Conservation (phyloP, 1,140 invertebrate genomes). For the Caenorhabditis latens region DNA sequence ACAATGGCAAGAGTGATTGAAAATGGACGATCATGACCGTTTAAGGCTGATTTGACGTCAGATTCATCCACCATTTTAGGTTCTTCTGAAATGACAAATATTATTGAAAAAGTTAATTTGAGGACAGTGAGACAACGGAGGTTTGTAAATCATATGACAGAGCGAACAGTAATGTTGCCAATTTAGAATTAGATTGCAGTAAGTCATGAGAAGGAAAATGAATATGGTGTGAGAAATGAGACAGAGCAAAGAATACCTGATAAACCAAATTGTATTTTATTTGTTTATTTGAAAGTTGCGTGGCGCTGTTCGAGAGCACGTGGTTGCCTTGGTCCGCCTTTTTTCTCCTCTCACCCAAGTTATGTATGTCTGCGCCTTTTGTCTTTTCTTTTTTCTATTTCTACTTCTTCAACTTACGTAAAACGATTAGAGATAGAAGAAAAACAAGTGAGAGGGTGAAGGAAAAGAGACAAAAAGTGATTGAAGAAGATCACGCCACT, state of each 20-base stretch:
- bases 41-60: conserved; percentile 45
- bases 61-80: conserved; percentile 47
- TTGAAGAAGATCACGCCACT: conserved; percentile 45
- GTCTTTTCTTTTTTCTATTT: conserved; percentile 14
- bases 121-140: neutral
- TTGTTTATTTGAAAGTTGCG: conserved; percentile 27
- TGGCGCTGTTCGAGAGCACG: conserved; percentile 37
- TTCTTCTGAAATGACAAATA: conserved; percentile 26
- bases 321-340: conserved; percentile 41
- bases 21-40: conserved; percentile 48
- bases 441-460: conserved; percentile 25
- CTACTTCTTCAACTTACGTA: conserved; percentile 30
- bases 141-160: neutral
- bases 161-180: neutral
- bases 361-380: conserved; percentile 50
- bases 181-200: neutral
- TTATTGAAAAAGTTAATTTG: neutral
- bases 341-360: conserved; percentile 17
- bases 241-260: conserved; percentile 23
- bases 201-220: neutral
- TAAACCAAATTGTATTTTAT: conserved; percentile 49
- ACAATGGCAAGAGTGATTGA: conserved; percentile 34
- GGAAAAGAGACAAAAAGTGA: conserved; percentile 17
- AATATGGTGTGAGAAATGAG: neutral
- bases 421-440: conserved; percentile 34